phyloP scores from a whole-genome alignment of 2,797 vertebrate species.

The Channa striata region DNA sequence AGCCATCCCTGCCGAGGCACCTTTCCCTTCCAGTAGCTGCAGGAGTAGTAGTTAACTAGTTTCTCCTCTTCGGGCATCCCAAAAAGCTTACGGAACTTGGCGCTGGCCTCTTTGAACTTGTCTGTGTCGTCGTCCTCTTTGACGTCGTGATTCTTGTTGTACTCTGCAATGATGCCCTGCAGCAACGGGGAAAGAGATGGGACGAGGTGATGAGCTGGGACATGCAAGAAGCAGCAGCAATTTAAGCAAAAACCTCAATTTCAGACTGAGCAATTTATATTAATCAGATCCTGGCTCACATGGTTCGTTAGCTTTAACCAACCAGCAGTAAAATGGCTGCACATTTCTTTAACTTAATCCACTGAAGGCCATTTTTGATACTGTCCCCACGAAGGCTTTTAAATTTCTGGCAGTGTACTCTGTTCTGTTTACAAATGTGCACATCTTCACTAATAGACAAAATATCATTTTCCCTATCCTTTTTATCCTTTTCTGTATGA shows the following conservation, averaged over 20 bases:
- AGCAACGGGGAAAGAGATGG: neutral
- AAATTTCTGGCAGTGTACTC: no score
- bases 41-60: slow-evolving; percentile 98
- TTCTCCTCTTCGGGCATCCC: slow-evolving; percentile 98
- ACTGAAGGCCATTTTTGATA: neutral
- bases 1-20: slow-evolving; percentile 98
- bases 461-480: neutral
- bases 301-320: neutral
- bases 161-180: slow-evolving; percentile 98
- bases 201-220: neutral
- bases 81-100: slow-evolving; percentile 95
- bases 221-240: neutral
- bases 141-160: slow-evolving; percentile 95
- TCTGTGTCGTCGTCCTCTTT: slow-evolving; percentile 97
- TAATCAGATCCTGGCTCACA: neutral
- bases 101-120: slow-evolving; percentile 96
- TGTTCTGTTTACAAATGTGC: neutral
- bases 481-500: neutral
- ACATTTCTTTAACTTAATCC: neutral
- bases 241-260: neutral
- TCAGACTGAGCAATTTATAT: neutral
- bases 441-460: neutral
- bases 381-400: no score
- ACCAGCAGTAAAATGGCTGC: neutral
- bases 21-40: slow-evolving; percentile 98